A percentile compares a stretch with the other conserved stretches of the same genome.
These are phyloP conservation scores for Sciurus carolinensis DNA, from an alignment of 2,797 vertebrate species.

Conservation along the genomic window DNA sequence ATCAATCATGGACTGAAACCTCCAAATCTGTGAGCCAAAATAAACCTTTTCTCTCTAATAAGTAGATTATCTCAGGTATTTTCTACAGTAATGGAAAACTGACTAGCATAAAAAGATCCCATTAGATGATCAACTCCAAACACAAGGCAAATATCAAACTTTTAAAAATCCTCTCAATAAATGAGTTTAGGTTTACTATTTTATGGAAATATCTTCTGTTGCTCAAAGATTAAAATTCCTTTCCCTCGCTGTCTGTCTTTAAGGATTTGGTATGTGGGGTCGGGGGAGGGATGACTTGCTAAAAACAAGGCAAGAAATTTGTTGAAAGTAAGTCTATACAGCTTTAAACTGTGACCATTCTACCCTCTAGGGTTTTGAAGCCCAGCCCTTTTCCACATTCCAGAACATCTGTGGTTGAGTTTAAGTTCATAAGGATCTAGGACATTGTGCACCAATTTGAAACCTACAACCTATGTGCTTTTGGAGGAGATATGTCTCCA, in stretches of 20 bases:
- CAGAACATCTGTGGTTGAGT: constrained; percentile 65
- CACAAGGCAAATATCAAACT: not conserved
- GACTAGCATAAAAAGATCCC: not conserved
- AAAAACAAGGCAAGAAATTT: constrained; percentile 69
- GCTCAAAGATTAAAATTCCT: not conserved
- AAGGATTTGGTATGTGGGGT: not conserved
- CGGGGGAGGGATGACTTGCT: constrained; percentile 1
- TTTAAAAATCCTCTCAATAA: not conserved
- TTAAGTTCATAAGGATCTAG: constrained; percentile 61
- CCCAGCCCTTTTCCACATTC: constrained; percentile 17
- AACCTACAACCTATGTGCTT: constrained; percentile 70
- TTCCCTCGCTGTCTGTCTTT: not conserved
- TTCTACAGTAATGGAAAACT: not conserved
- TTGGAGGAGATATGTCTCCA: not conserved
- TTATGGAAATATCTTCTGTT: constrained; percentile 7
- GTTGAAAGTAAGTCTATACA: constrained; percentile 41
- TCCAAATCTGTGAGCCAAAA: not conserved
- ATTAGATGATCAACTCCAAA: not conserved
- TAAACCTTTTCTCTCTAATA: not conserved
- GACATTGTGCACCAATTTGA: constrained; percentile 69
- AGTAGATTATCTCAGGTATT: not conserved
- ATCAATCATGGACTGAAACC: not conserved
- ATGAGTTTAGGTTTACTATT: constrained; percentile 58
- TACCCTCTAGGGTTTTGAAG: constrained; percentile 73
- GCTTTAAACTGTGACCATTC: constrained; percentile 71